Evolutionary conservation across 92 coral and sea anemone species (phyloP), one percentile per base, ranked within the genome.

Genomic region (Porites cylindrica): DNA sequence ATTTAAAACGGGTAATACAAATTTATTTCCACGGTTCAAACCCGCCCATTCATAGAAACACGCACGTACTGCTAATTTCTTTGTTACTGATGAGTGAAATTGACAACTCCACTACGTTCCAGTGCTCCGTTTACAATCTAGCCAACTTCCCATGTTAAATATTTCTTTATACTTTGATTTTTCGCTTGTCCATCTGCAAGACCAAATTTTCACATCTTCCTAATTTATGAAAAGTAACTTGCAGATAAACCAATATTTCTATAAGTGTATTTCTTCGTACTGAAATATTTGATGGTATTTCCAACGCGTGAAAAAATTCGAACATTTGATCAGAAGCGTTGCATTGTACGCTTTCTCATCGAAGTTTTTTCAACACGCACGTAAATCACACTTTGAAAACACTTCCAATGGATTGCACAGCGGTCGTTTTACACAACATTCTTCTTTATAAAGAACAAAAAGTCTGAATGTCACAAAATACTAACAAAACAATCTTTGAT

Each of bases 1-100:
- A 29, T 29, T 29, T 29, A 70, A 72, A 43, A 70, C 20, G 10
- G 23, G n/a, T 32, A 18, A 56, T 82, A 78, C 78, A 82, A 70
- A 66, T 68, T 66, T 82, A 26, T 38, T 32, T 24, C 75, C 16
- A n/a, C 54, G 78, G 58, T 56, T 12, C 6, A 63, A 66, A 70
- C 23, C 78, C 86, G 70, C 86, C 77, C 86, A 82, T 82, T 82
- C 86, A 66, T 66, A 50, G 19, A n/a, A 51, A 18, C 24, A 47
- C 17, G 4, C 38, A 23, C 24, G 76, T 6, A 17, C 29, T 56
- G 77, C 64, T 66, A 68, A 24, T 67, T 67, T 81, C 85, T 68
- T 16, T 53, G 85, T 69, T 68, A 68, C 26, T 24, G n/a, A 47
- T 47, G 19, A 38, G 43, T 29, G 66, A 66, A 80, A 66, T 65